Percentiles rank a stretch among this genome's conserved stretches.
Evolutionary conservation across 2,113 vertebrate species (phyloP).

Genomic region (Saiga tatarica): DNA sequence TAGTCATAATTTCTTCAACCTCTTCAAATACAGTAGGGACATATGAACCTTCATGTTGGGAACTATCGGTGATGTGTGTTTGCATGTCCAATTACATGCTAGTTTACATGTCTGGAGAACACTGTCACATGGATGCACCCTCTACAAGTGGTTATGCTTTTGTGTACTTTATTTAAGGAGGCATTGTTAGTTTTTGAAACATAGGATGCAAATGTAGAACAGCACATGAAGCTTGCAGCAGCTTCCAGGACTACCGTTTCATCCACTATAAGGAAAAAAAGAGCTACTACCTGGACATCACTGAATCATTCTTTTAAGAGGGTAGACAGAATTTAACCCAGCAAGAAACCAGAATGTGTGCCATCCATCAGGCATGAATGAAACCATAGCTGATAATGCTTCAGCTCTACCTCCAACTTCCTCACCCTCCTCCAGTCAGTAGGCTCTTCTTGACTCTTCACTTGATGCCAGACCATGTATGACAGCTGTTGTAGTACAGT

Average conservation of each 20-base stretch:
- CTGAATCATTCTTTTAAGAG: neutral
- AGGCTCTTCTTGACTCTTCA: neutral
- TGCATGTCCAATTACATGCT: neutral
- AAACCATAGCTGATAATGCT: neutral
- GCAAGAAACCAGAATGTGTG: neutral
- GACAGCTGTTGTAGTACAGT: neutral
- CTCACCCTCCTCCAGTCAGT: neutral
- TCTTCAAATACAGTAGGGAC: neutral
- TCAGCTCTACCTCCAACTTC: neutral
- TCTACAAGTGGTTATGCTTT: neutral
- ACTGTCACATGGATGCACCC: neutral
- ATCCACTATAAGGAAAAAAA: neutral
- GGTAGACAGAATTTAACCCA: neutral
- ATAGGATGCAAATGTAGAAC: neutral
- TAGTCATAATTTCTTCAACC: neutral
- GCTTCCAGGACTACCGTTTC: neutral
- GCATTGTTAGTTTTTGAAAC: neutral
- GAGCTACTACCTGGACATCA: neutral
- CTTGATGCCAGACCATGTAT: neutral
- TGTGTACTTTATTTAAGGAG: neutral
- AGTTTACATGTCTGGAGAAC: neutral
- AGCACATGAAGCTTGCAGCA: neutral
- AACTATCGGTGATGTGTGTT: neutral
- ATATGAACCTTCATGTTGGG: neutral
- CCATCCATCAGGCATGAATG: neutral